These are phyloP conservation scores for Halcyon badia DNA, from an alignment of 2,797 vertebrate genomes.

Conservation along the genomic window DNA sequence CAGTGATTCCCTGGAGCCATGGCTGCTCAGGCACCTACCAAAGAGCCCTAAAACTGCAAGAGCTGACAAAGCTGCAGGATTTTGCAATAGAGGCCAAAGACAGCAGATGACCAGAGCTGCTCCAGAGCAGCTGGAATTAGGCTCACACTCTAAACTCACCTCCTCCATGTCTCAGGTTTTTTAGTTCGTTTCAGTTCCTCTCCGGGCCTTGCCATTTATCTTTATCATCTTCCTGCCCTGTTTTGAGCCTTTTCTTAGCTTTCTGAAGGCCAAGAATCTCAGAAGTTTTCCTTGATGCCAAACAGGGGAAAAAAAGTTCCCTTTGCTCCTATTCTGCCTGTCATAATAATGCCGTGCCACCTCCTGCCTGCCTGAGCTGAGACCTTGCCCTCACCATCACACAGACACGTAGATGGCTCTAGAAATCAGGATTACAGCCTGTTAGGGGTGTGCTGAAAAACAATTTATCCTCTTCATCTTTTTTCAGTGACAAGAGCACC, in stretches of 20 bases:
- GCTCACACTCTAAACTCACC: not conserved
- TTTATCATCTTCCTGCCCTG: not conserved
- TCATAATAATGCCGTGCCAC: not conserved
- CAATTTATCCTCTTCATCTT: not conserved
- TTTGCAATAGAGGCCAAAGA: not conserved
- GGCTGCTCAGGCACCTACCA: not conserved
- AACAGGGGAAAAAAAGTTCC: not conserved
- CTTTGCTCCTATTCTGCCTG: not conserved
- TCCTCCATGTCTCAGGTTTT: not conserved
- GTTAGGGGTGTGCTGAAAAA: not conserved
- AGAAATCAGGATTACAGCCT: not conserved
- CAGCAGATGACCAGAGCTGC: not conserved
- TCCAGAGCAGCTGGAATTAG: not conserved
- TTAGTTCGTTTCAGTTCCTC: not conserved
- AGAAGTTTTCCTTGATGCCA: not conserved
- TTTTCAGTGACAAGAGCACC: not conserved
- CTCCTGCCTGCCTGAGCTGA: not conserved
- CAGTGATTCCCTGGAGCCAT: not conserved
- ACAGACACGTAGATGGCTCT: not conserved
- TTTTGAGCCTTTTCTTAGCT: not conserved
- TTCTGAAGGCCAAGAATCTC: not conserved
- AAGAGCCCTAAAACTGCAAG: not conserved
- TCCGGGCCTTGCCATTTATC: not conserved
- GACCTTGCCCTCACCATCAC: accelerated
- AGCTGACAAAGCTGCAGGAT: not conserved